Evolutionary conservation across 2,888 invertebrate genomes (phyloP), one percentile per base, ranked within the genome.

Genomic region (Diogma glabrata): DNA sequence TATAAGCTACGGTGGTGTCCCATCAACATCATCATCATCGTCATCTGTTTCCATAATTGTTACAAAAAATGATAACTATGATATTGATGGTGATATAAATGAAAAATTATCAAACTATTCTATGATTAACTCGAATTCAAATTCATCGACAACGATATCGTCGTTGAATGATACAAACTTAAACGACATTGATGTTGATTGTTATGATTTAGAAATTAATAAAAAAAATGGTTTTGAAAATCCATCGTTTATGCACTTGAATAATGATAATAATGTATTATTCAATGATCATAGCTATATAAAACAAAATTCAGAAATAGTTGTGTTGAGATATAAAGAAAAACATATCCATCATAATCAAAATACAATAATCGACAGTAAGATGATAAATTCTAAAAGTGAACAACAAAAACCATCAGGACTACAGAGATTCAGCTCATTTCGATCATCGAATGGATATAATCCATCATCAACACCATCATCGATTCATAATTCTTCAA

Each of bases 391-490:
- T 24, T 12, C 24, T 14, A 14, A 22, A 10, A 17, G 24, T 26
- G 9, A 24, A 24, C 24, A 24, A 24, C 6, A 7, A 24, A 24
- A 24, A 24, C 43, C 43, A 22, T 24, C 46, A 14, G 16, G 16
- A 58, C 66, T 65, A 59, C 70, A 69, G 58, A 64, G 70, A 57
- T 60, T 69, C 52, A 70, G 69, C 53, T 70, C 70, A 55, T 69
- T 69, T 58, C 68, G 68, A 40, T 63, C 50, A 50, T 40, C 52
- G 43, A 45, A 45, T 43, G 47, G 49, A 46, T 47, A 49, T 51
- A 52, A 17, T 14, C 10, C 20, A 6, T 6, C 30, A 26, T 8
- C 49, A n/a, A 16, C 24, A 33, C 8, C 49, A 46, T 24, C 22
- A 22, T 43, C 43, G 8, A 22, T 43, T 12, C 43, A 23, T 2